Evolutionary conservation across 2,888 invertebrate species (phyloP).

Genomic region (Fissipunctia ypsillon): DNA sequence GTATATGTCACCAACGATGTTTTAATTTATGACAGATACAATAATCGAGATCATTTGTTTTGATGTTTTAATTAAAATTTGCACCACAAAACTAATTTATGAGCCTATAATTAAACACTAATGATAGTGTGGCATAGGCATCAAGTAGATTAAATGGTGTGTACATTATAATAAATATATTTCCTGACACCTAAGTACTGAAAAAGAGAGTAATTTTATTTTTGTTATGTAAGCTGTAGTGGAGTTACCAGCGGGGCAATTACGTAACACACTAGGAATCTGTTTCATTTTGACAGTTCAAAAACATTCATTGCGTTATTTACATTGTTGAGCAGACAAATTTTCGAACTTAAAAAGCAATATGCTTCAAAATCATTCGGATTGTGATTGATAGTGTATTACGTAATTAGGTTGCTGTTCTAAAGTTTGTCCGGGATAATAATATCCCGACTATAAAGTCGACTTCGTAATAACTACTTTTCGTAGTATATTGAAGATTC

Average conservation of each 20-base stretch:
- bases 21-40: constrained; percentile 20
- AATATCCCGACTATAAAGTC: too few relatives aligned
- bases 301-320: too few relatives aligned
- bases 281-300: too few relatives aligned
- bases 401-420: too few relatives aligned
- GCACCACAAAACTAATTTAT: background rate
- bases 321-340: too few relatives aligned
- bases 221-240: background rate
- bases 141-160: background rate
- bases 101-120: background rate
- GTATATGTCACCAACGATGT: constrained; percentile 1
- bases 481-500: too few relatives aligned
- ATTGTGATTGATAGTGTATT: too few relatives aligned
- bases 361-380: too few relatives aligned
- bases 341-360: too few relatives aligned
- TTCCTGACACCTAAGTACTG: background rate
- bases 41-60: background rate
- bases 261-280: too few relatives aligned
- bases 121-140: background rate
- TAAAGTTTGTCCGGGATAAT: background rate
- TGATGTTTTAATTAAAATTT: constrained; percentile 27
- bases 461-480: too few relatives aligned
- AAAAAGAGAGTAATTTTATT: background rate
- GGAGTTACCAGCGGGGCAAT: too few relatives aligned
- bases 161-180: background rate